Percentiles rank a stretch among this genome's conserved stretches.
Evolutionary conservation across 1,140 invertebrate species (phyloP).

Genomic region (Sminthurides bifidus): DNA sequence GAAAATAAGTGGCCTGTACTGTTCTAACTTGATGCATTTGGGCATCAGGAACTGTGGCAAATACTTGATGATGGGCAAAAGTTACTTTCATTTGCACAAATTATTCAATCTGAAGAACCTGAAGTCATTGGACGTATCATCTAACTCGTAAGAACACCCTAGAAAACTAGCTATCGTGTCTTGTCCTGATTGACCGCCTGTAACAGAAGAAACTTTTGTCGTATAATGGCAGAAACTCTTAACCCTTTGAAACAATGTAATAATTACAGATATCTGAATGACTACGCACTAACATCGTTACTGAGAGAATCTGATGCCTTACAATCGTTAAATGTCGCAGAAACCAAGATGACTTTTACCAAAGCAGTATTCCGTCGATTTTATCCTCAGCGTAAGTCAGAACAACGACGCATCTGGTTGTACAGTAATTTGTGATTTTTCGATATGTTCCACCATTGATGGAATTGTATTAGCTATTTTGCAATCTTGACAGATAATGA

Average conservation of each 20-base stretch:
- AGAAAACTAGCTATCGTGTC: not conserved
- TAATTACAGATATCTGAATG: constrained; percentile 10
- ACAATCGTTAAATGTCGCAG: constrained; percentile 10
- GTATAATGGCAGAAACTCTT: too few relatives aligned
- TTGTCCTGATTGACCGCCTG: not conserved
- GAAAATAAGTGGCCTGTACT: too few relatives aligned
- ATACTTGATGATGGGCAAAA: constrained; percentile 23
- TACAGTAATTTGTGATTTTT: too few relatives aligned
- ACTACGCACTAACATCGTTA: constrained; percentile 4
- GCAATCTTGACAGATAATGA: too few relatives aligned
- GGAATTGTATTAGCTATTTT: too few relatives aligned
- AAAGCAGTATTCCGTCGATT: constrained; percentile 11
- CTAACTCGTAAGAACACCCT: constrained; percentile 11
- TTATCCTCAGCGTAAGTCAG: constrained; percentile 7
- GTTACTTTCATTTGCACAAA: constrained; percentile 17
- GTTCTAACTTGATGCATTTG: constrained; percentile 17
- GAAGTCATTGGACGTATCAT: constrained; percentile 15
- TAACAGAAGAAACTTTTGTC: too few relatives aligned
- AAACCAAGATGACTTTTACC: constrained; percentile 2
- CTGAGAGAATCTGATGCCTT: not conserved
- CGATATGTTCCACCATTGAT: not conserved
- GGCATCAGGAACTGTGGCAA: constrained; percentile 12
- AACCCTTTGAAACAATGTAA: too few relatives aligned
- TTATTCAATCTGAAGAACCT: constrained; percentile 15
- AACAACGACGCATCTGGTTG: too few relatives aligned